Evolutionary conservation across 1,140 invertebrate genomes (phyloP).

Genomic region (Nebria ingens): DNA sequence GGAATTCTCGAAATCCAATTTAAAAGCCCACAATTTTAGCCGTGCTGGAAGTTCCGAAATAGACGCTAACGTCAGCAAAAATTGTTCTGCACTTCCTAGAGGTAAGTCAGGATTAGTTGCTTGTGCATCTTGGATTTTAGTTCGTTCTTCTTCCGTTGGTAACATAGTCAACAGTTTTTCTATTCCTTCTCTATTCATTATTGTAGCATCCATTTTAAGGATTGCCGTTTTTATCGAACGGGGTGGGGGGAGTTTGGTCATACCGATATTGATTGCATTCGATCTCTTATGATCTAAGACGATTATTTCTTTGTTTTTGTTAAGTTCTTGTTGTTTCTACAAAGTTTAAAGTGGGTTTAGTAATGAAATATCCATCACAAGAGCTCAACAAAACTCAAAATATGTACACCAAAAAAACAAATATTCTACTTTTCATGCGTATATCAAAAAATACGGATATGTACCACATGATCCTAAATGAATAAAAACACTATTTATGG

Average conservation of each 20-base stretch:
- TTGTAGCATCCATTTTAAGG: conserved; percentile 97
- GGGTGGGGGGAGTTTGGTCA: conserved; percentile 96
- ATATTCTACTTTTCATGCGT: too few relatives aligned
- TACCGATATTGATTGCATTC: conserved; percentile 99
- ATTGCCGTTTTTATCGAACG: conserved; percentile 97
- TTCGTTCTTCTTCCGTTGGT: conserved; percentile 92
- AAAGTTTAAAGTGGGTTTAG: too few relatives aligned
- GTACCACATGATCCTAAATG: too few relatives aligned
- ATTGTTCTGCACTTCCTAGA: conserved; percentile 95
- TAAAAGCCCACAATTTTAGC: conserved; percentile 96
- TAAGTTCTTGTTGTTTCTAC: conserved; percentile 86
- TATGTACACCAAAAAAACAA: too few relatives aligned
- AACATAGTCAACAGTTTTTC: conserved; percentile 98
- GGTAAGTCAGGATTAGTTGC: conserved; percentile 87
- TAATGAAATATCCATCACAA: too few relatives aligned
- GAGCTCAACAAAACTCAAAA: too few relatives aligned
- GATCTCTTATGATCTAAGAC: conserved; percentile 96
- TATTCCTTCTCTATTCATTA: conserved; percentile 96
- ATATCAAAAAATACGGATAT: too few relatives aligned
- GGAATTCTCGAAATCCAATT: conserved; percentile 93
- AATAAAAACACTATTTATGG: too few relatives aligned
- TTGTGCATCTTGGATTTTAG: conserved; percentile 92
- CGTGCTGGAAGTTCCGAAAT: conserved; percentile 92
- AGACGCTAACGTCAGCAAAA: conserved; percentile 88
- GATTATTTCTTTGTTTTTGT: conserved; percentile 91